These are phyloP conservation scores for Andrena trimmerana DNA, from an alignment of 2,888 invertebrate genomes.

Conservation along the genomic window DNA sequence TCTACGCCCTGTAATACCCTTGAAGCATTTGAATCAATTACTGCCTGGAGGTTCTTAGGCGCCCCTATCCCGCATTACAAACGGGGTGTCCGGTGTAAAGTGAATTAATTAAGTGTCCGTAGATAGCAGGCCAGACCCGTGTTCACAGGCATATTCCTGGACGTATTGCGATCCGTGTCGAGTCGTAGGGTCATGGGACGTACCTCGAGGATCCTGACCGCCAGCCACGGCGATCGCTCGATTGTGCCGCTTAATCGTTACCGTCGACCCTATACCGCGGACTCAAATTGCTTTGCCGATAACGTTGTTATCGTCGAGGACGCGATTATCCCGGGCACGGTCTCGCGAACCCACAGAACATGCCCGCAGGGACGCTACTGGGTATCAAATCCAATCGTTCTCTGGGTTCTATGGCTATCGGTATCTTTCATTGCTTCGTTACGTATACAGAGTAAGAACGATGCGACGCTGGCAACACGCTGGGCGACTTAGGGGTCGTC, in stretches of 20 bases:
- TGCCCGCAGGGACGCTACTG: slow-evolving; percentile 39
- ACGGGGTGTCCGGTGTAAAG: slow-evolving; percentile 76
- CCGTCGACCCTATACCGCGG: slow-evolving; percentile 40
- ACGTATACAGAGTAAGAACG: background rate
- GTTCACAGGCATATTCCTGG: slow-evolving; percentile 44
- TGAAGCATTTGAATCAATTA: slow-evolving; percentile 82
- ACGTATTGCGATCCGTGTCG: slow-evolving; percentile 50
- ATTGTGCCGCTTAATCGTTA: slow-evolving; percentile 71
- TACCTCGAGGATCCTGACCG: slow-evolving; percentile 25
- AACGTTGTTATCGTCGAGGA: slow-evolving; percentile 69
- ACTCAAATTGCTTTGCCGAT: slow-evolving; percentile 72
- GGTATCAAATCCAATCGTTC: slow-evolving; percentile 34
- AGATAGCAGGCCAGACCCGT: slow-evolving; percentile 49
- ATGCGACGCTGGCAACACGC: background rate
- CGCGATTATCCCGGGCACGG: slow-evolving; percentile 66
- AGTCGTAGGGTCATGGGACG: slow-evolving; percentile 17
- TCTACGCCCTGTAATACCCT: slow-evolving; percentile 69
- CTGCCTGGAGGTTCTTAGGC: slow-evolving; percentile 75
- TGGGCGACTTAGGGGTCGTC: too few species aligned
- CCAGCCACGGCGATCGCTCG: slow-evolving; percentile 53
- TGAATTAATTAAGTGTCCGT: slow-evolving; percentile 82
- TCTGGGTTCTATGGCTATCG: background rate
- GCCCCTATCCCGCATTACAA: slow-evolving; percentile 75
- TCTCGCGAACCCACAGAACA: slow-evolving; percentile 52
- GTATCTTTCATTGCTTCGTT: slow-evolving; percentile 21